Evolutionary conservation across 2,888 invertebrate species (phyloP), one percentile per base, ranked within the genome.

Genomic region (Prenolepis imparis): DNA sequence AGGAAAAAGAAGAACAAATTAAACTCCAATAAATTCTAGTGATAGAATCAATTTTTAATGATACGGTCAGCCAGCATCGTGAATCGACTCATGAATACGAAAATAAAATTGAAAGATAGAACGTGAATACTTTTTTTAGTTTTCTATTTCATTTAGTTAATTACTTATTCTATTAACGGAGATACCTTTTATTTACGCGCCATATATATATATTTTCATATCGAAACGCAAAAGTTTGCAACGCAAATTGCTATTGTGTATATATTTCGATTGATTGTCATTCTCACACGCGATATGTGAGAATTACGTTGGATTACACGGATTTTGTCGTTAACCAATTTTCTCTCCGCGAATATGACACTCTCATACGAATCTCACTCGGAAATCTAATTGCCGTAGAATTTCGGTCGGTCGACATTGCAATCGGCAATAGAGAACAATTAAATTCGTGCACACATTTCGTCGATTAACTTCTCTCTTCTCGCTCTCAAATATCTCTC

Each of bases 371-470:
- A 32, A 52, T 52, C 48, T 57, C 41, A 41, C n/a, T 55, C 28
- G 28, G 32, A 66, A 75, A 75, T 66, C 36, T 75, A 75, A 64
- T 75, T 24, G 52, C 11, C 6, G 28, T 67, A 67, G 68, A 11
- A 68, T 70, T 77, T 78, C 21, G 18, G n/a, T 32, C 15, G 32
- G 48, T 41, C 55, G 55, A 39, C n/a, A 39, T n/a, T 55, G 6
- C 28, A 44, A 64, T n/a, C n/a, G 15, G 41, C 55, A 41, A 41
- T 77, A 55, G 24, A 68, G 28, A 68, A 77, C 77, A 70, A 57
- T 78, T 78, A 57, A 78, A 78, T 68, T 78, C 12, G 57, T 15
- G 39, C n/a, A 28, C 28, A 67, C 41, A n/a, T 67, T n/a, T 39
- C 24, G 48, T 24, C 24, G 36, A 78, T 21, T 78, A 78, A 78